These are phyloP conservation scores for Phrynosoma platyrhinos DNA, from an alignment of 2,113 vertebrate genomes.

Conservation along the genomic window DNA sequence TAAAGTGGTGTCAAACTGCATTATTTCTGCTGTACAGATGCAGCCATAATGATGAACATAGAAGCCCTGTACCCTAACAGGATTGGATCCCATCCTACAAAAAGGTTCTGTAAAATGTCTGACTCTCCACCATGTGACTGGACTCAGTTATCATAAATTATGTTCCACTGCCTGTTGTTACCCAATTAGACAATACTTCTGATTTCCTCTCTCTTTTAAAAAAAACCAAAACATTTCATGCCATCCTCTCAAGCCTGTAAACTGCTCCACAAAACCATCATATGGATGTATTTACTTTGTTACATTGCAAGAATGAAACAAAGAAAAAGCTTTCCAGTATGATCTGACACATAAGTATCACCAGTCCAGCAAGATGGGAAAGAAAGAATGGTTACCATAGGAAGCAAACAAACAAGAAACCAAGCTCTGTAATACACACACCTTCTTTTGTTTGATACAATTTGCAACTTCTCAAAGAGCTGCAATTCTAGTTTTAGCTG, in stretches of 20 bases:
- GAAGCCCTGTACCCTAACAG: constrained; percentile 50
- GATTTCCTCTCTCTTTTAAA: constrained; percentile 43
- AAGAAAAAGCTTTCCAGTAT: too few species aligned
- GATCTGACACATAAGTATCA: constrained; percentile 33
- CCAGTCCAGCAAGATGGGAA: constrained; percentile 34
- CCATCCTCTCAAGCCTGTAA: background rate
- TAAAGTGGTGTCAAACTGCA: too few species aligned
- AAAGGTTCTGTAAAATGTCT: background rate
- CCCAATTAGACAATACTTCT: background rate
- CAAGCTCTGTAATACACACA: background rate
- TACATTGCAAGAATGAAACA: constrained; percentile 24
- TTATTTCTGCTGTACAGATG: too few species aligned
- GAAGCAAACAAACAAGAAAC: background rate
- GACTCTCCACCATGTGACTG: background rate
- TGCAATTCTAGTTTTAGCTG: background rate
- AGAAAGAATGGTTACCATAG: background rate
- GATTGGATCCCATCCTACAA: background rate
- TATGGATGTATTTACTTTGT: constrained; percentile 51
- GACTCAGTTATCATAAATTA: background rate
- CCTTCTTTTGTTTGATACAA: background rate
- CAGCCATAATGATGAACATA: constrained; percentile 41
- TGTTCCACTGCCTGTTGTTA: background rate
- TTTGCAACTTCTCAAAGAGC: background rate
- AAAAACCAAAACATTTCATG: constrained; percentile 37
- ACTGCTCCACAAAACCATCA: background rate